A percentile compares a stretch with the other conserved stretches of the same genome.
Conservation (phyloP, 23 tunicate genomes). For the Ascidia mentula region DNA sequence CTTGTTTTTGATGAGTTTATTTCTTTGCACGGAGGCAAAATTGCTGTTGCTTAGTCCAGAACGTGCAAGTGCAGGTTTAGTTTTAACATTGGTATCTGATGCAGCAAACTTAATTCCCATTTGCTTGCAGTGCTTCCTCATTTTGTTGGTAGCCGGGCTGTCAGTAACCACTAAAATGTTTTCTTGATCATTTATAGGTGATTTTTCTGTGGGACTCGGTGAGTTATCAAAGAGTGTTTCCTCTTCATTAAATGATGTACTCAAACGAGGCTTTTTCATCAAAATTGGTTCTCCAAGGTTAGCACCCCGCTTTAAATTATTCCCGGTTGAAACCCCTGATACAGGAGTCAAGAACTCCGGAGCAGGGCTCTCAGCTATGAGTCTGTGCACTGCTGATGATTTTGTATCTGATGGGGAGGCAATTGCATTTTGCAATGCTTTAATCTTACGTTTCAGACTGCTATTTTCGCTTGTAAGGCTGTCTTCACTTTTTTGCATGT, state of each 20-base stretch:
- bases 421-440: conserved; percentile 63
- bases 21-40: conserved; percentile 8
- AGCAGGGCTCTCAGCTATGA: conserved; percentile 88
- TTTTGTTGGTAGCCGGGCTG: conserved; percentile 28
- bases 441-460: conserved; percentile 57
- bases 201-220: background rate
- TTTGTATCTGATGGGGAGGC: conserved; percentile 76
- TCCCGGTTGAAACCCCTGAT: background rate
- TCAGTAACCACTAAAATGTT: background rate
- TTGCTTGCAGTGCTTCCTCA: conserved; percentile 8
- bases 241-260: conserved; percentile 33
- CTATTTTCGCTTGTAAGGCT: conserved; percentile 46
- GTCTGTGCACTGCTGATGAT: conserved; percentile 70
- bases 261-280: conserved; percentile 55
- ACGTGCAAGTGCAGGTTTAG: background rate
- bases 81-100: conserved; percentile 1
- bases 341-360: conserved; percentile 73
- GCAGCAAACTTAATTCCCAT: conserved; percentile 27
- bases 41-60: background rate
- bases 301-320: background rate
- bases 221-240: background rate
- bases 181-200: background rate
- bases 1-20: conserved; percentile 13
- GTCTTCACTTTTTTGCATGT: conserved; percentile 43
- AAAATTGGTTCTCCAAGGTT: background rate